Percentiles rank a stretch among this genome's conserved stretches.
These are phyloP conservation scores for Eriocheir sinensis DNA, from an alignment of 1,140 invertebrate genomes.

Conservation along the genomic window DNA sequence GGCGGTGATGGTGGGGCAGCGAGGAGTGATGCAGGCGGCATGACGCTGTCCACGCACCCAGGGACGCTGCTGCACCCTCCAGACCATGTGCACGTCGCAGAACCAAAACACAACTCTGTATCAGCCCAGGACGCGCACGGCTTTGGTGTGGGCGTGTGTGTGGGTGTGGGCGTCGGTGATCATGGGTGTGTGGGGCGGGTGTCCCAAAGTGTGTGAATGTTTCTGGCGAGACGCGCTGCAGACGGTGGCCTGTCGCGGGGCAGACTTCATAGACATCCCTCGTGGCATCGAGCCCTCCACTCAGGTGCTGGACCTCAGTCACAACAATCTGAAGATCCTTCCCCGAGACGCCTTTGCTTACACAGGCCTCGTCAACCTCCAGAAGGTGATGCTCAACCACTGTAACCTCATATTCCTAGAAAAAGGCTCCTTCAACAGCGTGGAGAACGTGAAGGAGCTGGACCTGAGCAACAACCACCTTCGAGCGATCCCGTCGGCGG, in stretches of 20 bases:
- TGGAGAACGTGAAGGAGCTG: conserved; percentile 92
- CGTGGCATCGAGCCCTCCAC: conserved; percentile 68
- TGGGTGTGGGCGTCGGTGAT: conserved; percentile 64
- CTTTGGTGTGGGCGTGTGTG: conserved; percentile 68
- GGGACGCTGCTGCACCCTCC: conserved; percentile 34
- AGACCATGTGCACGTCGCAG: conserved; percentile 66
- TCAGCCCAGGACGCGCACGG: conserved; percentile 66
- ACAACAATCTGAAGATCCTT: conserved; percentile 91
- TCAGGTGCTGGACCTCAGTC: conserved; percentile 93
- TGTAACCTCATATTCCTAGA: conserved; percentile 89
- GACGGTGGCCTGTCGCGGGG: conserved; percentile 91
- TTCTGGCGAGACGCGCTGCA: conserved; percentile 96
- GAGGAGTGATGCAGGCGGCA: conserved; percentile 66
- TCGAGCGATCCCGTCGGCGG: conserved; percentile 86
- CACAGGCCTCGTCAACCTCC: conserved; percentile 91
- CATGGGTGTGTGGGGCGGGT: conserved; percentile 81
- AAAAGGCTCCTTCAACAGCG: conserved; percentile 88
- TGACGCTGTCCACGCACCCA: conserved; percentile 54
- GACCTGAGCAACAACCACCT: conserved; percentile 89
- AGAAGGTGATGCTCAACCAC: conserved; percentile 90
- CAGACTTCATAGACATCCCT: conserved; percentile 81
- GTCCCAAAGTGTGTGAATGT: conserved; percentile 91
- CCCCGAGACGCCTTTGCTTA: conserved; percentile 90
- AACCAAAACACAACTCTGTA: conserved; percentile 57
- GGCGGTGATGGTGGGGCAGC: conserved; percentile 57